Conservation (phyloP, 92 coral and sea anemone species). For the Umimayanthus kanabou region DNA sequence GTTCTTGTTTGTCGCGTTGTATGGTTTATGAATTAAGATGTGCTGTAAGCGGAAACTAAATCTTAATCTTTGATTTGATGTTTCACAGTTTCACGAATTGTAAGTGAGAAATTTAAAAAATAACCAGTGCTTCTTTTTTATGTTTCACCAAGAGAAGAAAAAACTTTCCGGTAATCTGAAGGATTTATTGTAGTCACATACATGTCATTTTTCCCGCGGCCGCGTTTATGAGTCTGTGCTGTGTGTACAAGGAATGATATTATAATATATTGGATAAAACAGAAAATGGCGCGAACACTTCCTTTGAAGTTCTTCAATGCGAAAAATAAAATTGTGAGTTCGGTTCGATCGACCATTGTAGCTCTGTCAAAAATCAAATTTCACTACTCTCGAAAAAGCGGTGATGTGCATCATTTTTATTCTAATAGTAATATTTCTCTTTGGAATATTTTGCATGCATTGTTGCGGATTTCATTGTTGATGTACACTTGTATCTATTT, state of each 20-base stretch:
- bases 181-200: constrained; percentile 30
- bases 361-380: neutral
- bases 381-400: neutral
- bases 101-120: neutral
- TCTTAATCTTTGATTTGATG: constrained; percentile 12
- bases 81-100: constrained; percentile 14
- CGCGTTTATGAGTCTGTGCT: neutral
- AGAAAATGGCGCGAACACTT: neutral
- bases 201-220: constrained; percentile 21
- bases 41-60: neutral
- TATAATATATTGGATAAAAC: neutral
- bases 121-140: constrained; percentile 4
- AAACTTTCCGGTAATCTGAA: constrained; percentile 15
- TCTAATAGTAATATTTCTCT: constrained; percentile 6
- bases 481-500: constrained; percentile 30
- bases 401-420: neutral
- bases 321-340: neutral
- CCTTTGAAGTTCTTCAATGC: neutral
- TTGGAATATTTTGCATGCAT: neutral
- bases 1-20: neutral
- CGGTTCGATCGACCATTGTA: neutral
- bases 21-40: neutral
- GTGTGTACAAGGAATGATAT: neutral
- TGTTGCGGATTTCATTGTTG: constrained; percentile 15
- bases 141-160: constrained; percentile 7